Percentiles rank a stretch among this genome's conserved stretches.
phyloP scores from a whole-genome alignment of 2,888 invertebrate genomes.

The Nomada fucata region DNA sequence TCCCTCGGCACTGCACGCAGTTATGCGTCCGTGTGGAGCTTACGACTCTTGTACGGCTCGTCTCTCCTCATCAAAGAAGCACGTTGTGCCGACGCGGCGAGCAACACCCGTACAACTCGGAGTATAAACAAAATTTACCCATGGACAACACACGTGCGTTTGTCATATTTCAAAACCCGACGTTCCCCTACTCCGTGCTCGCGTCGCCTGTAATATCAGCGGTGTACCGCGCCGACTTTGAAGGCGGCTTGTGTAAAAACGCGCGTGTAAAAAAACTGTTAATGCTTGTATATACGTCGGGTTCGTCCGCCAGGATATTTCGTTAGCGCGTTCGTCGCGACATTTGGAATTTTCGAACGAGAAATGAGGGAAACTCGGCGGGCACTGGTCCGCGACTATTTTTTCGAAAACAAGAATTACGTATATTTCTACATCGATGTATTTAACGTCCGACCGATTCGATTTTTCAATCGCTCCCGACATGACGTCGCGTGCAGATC shows the following conservation, averaged over 20 bases:
- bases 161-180: slow-evolving; percentile 73
- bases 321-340: slow-evolving; percentile 43
- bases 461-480: too few species aligned
- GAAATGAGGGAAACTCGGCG: slow-evolving; percentile 39
- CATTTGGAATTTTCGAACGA: slow-evolving; percentile 52
- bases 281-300: slow-evolving; percentile 49
- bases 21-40: slow-evolving; percentile 35
- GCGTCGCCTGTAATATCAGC: slow-evolving; percentile 66
- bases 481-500: too few species aligned
- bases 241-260: slow-evolving; percentile 65
- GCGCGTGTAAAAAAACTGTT: slow-evolving; percentile 58
- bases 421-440: too few species aligned
- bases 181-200: slow-evolving; percentile 31
- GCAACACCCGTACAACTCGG: slow-evolving; percentile 61
- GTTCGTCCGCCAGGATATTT: slow-evolving; percentile 54
- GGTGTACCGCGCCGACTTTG: slow-evolving; percentile 64
- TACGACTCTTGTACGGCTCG: slow-evolving; percentile 71
- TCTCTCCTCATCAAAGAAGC: slow-evolving; percentile 77
- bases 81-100: slow-evolving; percentile 69
- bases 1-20: slow-evolving; percentile 30
- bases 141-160: slow-evolving; percentile 73
- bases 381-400: neutral
- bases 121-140: slow-evolving; percentile 74
- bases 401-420: neutral
- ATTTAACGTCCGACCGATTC: too few species aligned